These are phyloP conservation scores for Pegoplata infirma DNA, from an alignment of 2,888 invertebrate genomes.

Conservation along the genomic window DNA sequence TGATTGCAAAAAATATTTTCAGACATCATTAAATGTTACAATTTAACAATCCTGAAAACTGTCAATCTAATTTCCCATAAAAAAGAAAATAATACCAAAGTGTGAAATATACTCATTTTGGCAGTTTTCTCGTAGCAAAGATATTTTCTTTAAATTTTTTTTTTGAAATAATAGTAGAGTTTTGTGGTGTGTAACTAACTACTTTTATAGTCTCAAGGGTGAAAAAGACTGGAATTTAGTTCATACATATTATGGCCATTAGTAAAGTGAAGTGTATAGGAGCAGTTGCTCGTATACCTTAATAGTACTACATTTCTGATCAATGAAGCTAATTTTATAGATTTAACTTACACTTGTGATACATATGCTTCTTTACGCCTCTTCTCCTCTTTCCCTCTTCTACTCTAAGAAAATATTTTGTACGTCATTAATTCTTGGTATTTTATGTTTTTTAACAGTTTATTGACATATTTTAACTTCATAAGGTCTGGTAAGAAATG, in stretches of 20 bases:
- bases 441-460: too few species aligned
- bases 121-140: slow-evolving; percentile 3
- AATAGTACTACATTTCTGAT: slow-evolving; percentile 50
- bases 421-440: too few species aligned
- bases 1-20: slow-evolving; percentile 67
- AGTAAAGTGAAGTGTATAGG: slow-evolving; percentile 19
- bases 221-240: not conserved
- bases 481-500: too few species aligned
- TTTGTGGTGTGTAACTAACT: not conserved
- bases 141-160: too few species aligned
- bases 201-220: not conserved
- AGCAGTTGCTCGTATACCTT: slow-evolving; percentile 27
- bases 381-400: too few species aligned
- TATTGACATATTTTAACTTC: too few species aligned
- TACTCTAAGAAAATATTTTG: too few species aligned
- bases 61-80: slow-evolving; percentile 68
- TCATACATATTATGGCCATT: slow-evolving; percentile 8
- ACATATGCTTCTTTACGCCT: too few species aligned
- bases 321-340: too few species aligned
- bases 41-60: slow-evolving; percentile 69
- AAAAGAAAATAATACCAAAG: slow-evolving; percentile 39
- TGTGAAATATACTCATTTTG: slow-evolving; percentile 41
- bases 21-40: slow-evolving; percentile 72
- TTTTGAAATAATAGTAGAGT: not conserved
- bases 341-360: too few species aligned